Base-by-base conservation (phyloP, 2,888 invertebrate species). In the Eumerus sabulonum region DNA sequence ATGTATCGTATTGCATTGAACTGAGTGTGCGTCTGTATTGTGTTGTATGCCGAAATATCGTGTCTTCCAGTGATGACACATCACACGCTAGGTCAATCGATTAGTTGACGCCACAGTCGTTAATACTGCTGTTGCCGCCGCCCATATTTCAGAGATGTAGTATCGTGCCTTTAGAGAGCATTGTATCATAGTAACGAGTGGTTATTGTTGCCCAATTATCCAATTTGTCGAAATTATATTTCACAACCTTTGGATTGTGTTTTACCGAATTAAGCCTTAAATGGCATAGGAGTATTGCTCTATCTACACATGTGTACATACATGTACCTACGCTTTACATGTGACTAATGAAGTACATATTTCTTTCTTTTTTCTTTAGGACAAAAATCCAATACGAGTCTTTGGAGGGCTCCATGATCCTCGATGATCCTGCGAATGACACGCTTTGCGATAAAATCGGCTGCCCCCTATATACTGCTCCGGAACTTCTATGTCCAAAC, bases 371-470 rank as follows among this genome's bases (percentile, higher is more conserved):
- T 27, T 54, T 64, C 54, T 60, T 36, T 83, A 88, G 88, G 85
- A 88, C 87, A 1, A 85, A 86, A 84, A 82, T 88, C 42, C 89
- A 88, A 76, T 88, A 87, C 60, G 88, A 88, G 82, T 89, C 88
- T 1, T 73, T 88, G 16, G 88, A 88, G 57, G 88, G 89, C 42
- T 86, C 88, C 0, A 87, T 88, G 85, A 87, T 88, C 67, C 85
- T 88, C n/a, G 84, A 86, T 45, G 84, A 87, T 81, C 85, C 87
- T 1, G 82, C 82, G 1, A 85, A 88, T 71, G 88, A 88, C 74
- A 86, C 85, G 17, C 82, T 88, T 0, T 85, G 84, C 51, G 89
- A 88, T 67, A 88, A 89, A 82, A 88, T 89, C 67, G 88, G 89
- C 13, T 88, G 88, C 14, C 89, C 89, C 0, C 73, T 88, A 9